Base-by-base conservation (phyloP, 2,113 vertebrate genomes). In the Mellivora capensis region DNA sequence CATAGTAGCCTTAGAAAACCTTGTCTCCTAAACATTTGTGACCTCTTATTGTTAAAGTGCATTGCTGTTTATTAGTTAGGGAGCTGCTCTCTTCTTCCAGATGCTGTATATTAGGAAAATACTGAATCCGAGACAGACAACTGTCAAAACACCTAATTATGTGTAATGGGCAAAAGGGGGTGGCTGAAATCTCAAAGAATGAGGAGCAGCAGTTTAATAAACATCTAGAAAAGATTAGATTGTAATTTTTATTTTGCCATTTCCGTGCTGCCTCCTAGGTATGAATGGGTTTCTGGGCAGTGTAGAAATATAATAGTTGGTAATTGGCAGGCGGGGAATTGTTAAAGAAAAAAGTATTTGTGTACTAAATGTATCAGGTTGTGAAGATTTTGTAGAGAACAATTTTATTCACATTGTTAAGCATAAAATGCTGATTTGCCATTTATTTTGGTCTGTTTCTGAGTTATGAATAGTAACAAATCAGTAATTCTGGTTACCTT, bases 401-500 rank as follows among this genome's bases (percentile, higher is more conserved):
- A 59, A 83, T 87, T 94, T 86, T 91, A 57, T 82, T 94, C 97
- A 44, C 1, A 67, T 67, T 88, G 27, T 95, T 61, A 59, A 83
- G 44, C 25, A 64, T 89, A 82, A 91, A 82, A n/a, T 84, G 69
- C 31, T 86, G 57, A 67, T 84, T 94, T 86, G 42, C 74, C 76
- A 31, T 74, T 86, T 61, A 69, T 74, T 90, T 93, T 47, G 47
- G 20, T 93, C 2, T 86, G 6, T 90, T 85, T 61, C 42, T 59
- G 29, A 89, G 49, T 93, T 91, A 47, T 3, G 5, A 94, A 52
- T 82, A 84, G 8, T 42, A 80, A 88, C 10, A 76, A 12, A 23
- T 94, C 4, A 64, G 81, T 93, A 81, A 57, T 81, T 76, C 54
- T 92, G 84, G 18, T 93, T 98, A 94, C 34, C 14, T 95, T 92